These are phyloP conservation scores for Anarhynchus alexandrinus DNA, from an alignment of 2,113 vertebrate genomes.

Conservation along the genomic window DNA sequence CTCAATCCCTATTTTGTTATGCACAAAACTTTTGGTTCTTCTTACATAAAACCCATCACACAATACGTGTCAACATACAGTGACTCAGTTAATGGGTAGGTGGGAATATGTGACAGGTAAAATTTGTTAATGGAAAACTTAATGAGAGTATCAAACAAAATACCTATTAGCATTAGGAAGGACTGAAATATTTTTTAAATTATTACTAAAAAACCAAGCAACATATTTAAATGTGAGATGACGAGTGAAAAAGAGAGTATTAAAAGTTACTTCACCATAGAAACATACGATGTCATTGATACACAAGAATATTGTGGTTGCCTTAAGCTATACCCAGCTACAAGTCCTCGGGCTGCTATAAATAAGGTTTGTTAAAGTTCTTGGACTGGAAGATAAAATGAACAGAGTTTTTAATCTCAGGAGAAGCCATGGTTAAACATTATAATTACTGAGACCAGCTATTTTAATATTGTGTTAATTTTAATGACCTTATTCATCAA, in stretches of 20 bases:
- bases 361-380: slow-evolving; percentile 48
- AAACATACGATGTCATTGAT: slow-evolving; percentile 44
- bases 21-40: slow-evolving; percentile 11
- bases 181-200: slow-evolving; percentile 41
- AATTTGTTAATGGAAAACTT: slow-evolving; percentile 55
- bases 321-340: slow-evolving; percentile 54
- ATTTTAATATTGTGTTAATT: slow-evolving; percentile 36
- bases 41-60: slow-evolving; percentile 52
- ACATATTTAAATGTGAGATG: slow-evolving; percentile 35
- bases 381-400: slow-evolving; percentile 26
- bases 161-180: slow-evolving; percentile 41
- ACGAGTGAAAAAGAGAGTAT: slow-evolving; percentile 19
- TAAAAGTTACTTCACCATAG: slow-evolving; percentile 59
- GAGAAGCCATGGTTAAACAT: slow-evolving; percentile 20
- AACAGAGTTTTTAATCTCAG: slow-evolving; percentile 35
- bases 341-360: slow-evolving; percentile 38
- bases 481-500: slow-evolving; percentile 50
- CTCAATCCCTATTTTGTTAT: not conserved
- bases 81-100: slow-evolving; percentile 64
- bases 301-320: slow-evolving; percentile 37
- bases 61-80: slow-evolving; percentile 27
- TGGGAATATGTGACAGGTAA: slow-evolving; percentile 54
- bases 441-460: slow-evolving; percentile 32
- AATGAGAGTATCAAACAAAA: slow-evolving; percentile 58
- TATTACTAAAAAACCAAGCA: slow-evolving; percentile 16